A percentile compares a stretch with the other conserved stretches of the same genome.
These are phyloP conservation scores for Colossoma macropomum DNA, from an alignment of 2,113 vertebrate genomes.

Conservation along the genomic window DNA sequence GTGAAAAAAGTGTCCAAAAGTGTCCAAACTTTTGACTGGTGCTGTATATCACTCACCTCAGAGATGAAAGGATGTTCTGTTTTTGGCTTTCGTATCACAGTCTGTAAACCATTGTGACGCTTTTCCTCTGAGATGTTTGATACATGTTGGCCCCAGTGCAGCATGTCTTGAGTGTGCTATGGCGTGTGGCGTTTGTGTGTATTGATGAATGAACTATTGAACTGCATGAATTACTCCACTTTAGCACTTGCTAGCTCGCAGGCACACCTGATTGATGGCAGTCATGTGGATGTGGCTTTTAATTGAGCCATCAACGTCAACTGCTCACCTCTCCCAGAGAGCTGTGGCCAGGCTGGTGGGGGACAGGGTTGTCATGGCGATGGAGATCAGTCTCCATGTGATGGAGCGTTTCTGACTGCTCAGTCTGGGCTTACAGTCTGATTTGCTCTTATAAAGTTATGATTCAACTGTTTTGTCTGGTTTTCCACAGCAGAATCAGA, in stretches of 20 bases:
- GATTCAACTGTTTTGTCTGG: conserved; percentile 40
- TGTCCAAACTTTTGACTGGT: not conserved
- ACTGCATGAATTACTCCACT: not conserved
- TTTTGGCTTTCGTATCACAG: not conserved
- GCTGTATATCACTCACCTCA: not conserved
- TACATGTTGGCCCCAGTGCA: not conserved
- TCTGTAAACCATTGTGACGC: not conserved
- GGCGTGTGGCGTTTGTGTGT: not conserved
- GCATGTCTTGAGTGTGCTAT: conserved; percentile 8
- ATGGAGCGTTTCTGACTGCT: not conserved
- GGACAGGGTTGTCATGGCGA: not conserved
- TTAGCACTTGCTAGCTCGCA: not conserved
- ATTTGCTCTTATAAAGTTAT: conserved; percentile 5
- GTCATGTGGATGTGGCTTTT: not conserved
- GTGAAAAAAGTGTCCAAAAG: not conserved
- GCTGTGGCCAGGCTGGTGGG: not conserved
- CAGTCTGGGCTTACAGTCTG: not conserved
- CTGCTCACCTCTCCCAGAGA: not conserved
- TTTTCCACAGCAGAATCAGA: conserved; percentile 55
- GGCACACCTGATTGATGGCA: not conserved
- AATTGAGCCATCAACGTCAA: not conserved
- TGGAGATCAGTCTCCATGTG: not conserved
- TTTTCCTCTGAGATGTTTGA: not conserved
- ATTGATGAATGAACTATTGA: not conserved
- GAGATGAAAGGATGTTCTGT: not conserved